phyloP scores from a whole-genome alignment of 92 coral and sea anemone genomes.

The Palythoa grandis region DNA sequence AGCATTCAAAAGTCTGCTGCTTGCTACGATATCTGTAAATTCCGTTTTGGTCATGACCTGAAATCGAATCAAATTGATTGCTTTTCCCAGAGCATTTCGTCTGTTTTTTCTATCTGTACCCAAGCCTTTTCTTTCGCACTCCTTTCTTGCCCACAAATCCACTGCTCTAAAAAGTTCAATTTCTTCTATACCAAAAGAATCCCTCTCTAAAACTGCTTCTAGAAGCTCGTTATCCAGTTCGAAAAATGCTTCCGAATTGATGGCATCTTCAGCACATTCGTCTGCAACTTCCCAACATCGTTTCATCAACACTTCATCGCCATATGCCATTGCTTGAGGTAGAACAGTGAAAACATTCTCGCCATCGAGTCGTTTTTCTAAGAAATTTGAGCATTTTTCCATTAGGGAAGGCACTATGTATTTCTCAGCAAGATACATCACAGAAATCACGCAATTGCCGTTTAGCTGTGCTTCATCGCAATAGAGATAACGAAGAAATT shows the following conservation, averaged over 20 bases:
- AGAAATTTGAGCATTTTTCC: slow-evolving; percentile 59
- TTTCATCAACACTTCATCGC: slow-evolving; percentile 56
- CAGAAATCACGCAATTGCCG: slow-evolving; percentile 60
- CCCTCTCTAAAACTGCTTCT: slow-evolving; percentile 60
- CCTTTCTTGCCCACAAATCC: slow-evolving; percentile 64
- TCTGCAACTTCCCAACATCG: slow-evolving; percentile 77
- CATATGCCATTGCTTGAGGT: slow-evolving; percentile 55
- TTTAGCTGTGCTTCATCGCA: slow-evolving; percentile 63
- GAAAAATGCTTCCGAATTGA: slow-evolving; percentile 61
- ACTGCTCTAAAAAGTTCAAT: slow-evolving; percentile 68
- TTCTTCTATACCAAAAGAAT: slow-evolving; percentile 63
- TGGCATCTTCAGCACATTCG: slow-evolving; percentile 56
- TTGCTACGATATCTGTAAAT: slow-evolving; percentile 28
- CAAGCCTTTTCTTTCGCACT: slow-evolving; percentile 43
- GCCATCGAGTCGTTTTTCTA: slow-evolving; percentile 60
- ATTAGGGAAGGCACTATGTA: slow-evolving; percentile 70
- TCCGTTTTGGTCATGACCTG: slow-evolving; percentile 50
- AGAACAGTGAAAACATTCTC: slow-evolving; percentile 68
- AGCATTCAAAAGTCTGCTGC: slow-evolving; percentile 29
- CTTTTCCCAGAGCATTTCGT: slow-evolving; percentile 54
- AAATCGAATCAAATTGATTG: slow-evolving; percentile 54
- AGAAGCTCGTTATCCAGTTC: slow-evolving; percentile 45
- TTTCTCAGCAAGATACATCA: slow-evolving; percentile 71
- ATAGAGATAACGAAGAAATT: slow-evolving; percentile 76
- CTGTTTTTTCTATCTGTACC: slow-evolving; percentile 41